Conservation (phyloP, 2,113 vertebrate species). For the Perccottus glenii region DNA sequence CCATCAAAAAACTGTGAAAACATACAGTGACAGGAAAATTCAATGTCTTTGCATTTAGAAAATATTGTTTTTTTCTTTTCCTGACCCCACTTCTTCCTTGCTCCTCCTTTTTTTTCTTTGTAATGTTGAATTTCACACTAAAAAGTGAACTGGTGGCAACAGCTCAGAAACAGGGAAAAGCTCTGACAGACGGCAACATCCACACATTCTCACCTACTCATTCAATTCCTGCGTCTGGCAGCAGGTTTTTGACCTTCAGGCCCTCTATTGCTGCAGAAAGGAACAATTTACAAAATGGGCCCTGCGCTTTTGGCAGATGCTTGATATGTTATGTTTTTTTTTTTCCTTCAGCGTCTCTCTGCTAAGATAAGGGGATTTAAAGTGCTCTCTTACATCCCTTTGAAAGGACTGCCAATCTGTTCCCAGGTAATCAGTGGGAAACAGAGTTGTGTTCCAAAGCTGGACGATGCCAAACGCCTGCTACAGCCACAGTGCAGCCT, state of each 20-base stretch:
- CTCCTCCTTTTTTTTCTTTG: slow-evolving; percentile 14
- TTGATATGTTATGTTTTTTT: slow-evolving; percentile 41
- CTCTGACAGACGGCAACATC: slow-evolving; percentile 29
- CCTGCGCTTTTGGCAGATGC: slow-evolving; percentile 57
- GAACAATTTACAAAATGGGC: slow-evolving; percentile 62
- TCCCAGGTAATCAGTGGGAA: slow-evolving; percentile 76
- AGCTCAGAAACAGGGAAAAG: slow-evolving; percentile 10
- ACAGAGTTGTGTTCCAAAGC: slow-evolving; percentile 62
- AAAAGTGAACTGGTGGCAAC: slow-evolving; percentile 21
- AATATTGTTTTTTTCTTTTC: slow-evolving; percentile 17
- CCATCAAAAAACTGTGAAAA: slow-evolving; percentile 12
- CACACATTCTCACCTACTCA: slow-evolving; percentile 44
- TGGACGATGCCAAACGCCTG: slow-evolving; percentile 33
- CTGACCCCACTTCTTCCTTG: background rate
- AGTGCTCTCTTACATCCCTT: slow-evolving; percentile 60
- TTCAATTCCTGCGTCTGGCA: slow-evolving; percentile 46
- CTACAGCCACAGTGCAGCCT: slow-evolving; percentile 39
- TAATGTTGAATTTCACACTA: slow-evolving; percentile 55
- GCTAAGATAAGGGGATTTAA: slow-evolving; percentile 70
- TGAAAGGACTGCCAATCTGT: slow-evolving; percentile 74
- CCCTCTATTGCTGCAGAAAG: slow-evolving; percentile 51
- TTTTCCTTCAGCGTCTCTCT: slow-evolving; percentile 28
- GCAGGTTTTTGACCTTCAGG: slow-evolving; percentile 57
- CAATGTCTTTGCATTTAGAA: background rate
- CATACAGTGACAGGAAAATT: slow-evolving; percentile 4